Base-by-base conservation (phyloP, 2,113 vertebrate genomes). In the Onychostruthus taczanowskii region DNA sequence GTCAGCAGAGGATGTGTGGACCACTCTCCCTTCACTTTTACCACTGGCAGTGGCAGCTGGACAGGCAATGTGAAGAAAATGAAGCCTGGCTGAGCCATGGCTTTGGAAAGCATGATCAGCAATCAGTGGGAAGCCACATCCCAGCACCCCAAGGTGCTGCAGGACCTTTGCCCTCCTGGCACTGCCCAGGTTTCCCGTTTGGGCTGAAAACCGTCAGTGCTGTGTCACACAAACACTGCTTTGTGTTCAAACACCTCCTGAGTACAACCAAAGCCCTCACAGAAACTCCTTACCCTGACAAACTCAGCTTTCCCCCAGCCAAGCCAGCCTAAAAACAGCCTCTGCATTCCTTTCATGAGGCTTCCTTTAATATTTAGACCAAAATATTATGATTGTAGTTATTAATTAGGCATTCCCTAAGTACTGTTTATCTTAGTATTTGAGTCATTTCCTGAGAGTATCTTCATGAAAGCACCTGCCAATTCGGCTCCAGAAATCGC, bases 381-480 rank as follows among this genome's bases (percentile, higher is more conserved):
- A 56, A 95, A 90, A 93, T 83, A 80, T 73, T 86, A 43, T 83
- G 83, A 89, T 30, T 69, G 68, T 19, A 52, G 53, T 77, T 80
- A 69, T 88, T 89, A 83, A 94, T 78, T 49, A 87, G 75, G 43
- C 67, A 49, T 58, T 91, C 85, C 88, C 88, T 39, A 31, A 82
- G 90, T 22, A 46, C 44, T 80, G 75, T 64, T 91, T 84, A 84
- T 85, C 89, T 66, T 55, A 11, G 21, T 33, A 12, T 90, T 80
- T 84, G 83, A 74, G 75, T 94, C 75, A 53, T 86, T 93, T 90
- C 85, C 92, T 67, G 39, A 79, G 85, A 80, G 59, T 2, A 30
- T 70, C 59, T 81, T 50, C 72, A 63, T 28, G 62, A 59, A 67
- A 94, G 79, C 86, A 94, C 73, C 95, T 92, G 93, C 58, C 37